Conservation (phyloP, 2,888 invertebrate species). For the Caenorhabditis sinica region DNA sequence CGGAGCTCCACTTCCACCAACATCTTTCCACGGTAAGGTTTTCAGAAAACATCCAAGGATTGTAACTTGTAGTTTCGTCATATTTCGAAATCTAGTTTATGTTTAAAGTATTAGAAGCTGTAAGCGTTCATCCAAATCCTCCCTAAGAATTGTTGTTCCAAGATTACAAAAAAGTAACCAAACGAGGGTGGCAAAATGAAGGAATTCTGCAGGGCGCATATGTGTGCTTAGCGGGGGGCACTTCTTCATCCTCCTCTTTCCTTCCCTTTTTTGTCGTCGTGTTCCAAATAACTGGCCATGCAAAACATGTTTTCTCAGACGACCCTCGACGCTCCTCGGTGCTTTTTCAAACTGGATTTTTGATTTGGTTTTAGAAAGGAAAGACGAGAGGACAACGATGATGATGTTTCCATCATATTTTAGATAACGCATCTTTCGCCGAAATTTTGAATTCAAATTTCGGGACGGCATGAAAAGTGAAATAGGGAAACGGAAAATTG, state of each 20-base stretch:
- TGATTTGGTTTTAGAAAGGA: slow-evolving; percentile 17
- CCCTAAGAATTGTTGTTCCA: neutral
- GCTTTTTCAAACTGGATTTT: slow-evolving; percentile 44
- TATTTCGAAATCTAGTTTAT: no score
- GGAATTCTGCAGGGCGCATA: slow-evolving; percentile 40
- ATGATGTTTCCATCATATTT: slow-evolving; percentile 25
- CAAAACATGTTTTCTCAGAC: slow-evolving; percentile 62
- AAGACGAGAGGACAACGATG: neutral
- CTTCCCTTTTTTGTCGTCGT: slow-evolving; percentile 54
- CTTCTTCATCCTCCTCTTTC: slow-evolving; percentile 53
- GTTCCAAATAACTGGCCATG: slow-evolving; percentile 64
- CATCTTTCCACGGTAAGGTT: slow-evolving; percentile 68
- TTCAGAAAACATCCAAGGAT: neutral
- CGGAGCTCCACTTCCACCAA: slow-evolving; percentile 69
- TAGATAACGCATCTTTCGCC: slow-evolving; percentile 25
- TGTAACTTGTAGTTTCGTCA: neutral
- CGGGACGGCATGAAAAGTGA: slow-evolving; percentile 13
- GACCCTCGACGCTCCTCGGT: neutral
- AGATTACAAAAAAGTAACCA: slow-evolving; percentile 15
- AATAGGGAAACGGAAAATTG: slow-evolving; percentile 23
- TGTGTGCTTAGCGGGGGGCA: slow-evolving; percentile 62
- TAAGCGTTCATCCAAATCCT: neutral
- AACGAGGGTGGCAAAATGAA: slow-evolving; percentile 38
- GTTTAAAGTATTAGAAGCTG: neutral
- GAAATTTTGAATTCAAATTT: slow-evolving; percentile 20